Conservation (phyloP, 92 coral and sea anemone genomes). For the Micromussa lordhowensis region DNA sequence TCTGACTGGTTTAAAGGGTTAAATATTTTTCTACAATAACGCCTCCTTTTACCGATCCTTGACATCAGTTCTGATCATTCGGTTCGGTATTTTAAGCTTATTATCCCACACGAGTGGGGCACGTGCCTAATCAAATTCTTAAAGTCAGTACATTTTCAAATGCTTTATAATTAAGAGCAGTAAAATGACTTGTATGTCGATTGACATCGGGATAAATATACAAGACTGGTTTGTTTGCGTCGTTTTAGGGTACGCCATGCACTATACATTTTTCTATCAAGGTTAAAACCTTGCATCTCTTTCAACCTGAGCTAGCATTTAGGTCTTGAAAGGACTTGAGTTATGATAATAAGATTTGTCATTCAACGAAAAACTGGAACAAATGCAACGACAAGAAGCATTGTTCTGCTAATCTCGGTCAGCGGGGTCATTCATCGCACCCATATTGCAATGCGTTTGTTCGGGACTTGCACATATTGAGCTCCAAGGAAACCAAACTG, state of each 20-base stretch:
- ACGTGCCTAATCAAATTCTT: not conserved
- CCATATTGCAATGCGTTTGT: constrained; percentile 95
- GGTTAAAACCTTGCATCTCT: not conserved
- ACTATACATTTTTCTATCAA: constrained; percentile 1
- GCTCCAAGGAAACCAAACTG: constrained; percentile 99
- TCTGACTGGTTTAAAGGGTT: not conserved
- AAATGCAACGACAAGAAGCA: not conserved
- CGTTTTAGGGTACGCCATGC: not conserved
- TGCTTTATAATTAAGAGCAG: not conserved
- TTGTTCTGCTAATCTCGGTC: not conserved
- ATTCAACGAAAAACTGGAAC: not conserved
- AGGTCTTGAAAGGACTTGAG: constrained; percentile 8
- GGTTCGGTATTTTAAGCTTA: not conserved
- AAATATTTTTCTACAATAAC: not conserved
- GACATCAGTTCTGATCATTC: not conserved
- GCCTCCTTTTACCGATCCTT: not conserved
- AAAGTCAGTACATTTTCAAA: not conserved
- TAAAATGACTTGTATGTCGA: not conserved
- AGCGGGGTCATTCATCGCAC: constrained; percentile 70
- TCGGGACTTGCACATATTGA: constrained; percentile 78
- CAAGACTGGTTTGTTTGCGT: not conserved
- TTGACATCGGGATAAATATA: not conserved
- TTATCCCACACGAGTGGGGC: not conserved
- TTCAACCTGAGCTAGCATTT: not conserved
- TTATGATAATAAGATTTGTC: not conserved